Conservation (phyloP, 2,888 invertebrate genomes). For the Catocala sponsa region DNA sequence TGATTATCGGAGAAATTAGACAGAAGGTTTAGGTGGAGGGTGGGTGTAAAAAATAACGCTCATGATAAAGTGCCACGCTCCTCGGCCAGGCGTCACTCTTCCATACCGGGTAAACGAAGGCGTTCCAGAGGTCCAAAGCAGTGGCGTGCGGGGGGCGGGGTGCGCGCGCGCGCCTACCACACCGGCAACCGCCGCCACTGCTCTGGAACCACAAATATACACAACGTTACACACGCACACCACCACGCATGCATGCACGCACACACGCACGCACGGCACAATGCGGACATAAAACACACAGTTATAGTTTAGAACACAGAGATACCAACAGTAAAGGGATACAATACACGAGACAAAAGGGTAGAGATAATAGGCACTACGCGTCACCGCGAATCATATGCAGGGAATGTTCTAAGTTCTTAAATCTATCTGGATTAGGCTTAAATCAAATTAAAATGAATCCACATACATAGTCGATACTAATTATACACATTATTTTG, state of each 20-base stretch:
- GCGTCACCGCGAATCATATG: no score
- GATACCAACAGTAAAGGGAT: slow-evolving; percentile 46
- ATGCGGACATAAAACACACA: slow-evolving; percentile 51
- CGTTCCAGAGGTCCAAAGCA: slow-evolving; percentile 90
- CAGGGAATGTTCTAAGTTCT: no score
- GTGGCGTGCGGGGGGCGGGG: slow-evolving; percentile 91
- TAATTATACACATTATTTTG: no score
- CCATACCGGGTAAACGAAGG: slow-evolving; percentile 91
- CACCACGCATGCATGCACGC: slow-evolving; percentile 55
- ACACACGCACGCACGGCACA: slow-evolving; percentile 42
- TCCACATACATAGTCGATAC: no score
- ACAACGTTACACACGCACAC: slow-evolving; percentile 77
- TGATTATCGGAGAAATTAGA: neutral
- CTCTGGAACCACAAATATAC: slow-evolving; percentile 88
- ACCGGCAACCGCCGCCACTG: slow-evolving; percentile 89
- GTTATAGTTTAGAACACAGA: slow-evolving; percentile 36
- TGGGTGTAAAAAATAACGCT: slow-evolving; percentile 34
- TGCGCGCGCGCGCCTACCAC: slow-evolving; percentile 88
- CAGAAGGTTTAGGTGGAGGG: neutral
- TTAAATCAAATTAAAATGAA: no score
- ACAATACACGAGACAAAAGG: no score
- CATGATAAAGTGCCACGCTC: slow-evolving; percentile 66
- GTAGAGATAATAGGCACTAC: no score
- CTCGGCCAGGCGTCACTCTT: slow-evolving; percentile 74
- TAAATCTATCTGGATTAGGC: no score